Percentiles rank a stretch among this genome's conserved stretches.
Evolutionary conservation across 2,113 vertebrate species (phyloP).

Genomic region (Aleadryas rufinucha): DNA sequence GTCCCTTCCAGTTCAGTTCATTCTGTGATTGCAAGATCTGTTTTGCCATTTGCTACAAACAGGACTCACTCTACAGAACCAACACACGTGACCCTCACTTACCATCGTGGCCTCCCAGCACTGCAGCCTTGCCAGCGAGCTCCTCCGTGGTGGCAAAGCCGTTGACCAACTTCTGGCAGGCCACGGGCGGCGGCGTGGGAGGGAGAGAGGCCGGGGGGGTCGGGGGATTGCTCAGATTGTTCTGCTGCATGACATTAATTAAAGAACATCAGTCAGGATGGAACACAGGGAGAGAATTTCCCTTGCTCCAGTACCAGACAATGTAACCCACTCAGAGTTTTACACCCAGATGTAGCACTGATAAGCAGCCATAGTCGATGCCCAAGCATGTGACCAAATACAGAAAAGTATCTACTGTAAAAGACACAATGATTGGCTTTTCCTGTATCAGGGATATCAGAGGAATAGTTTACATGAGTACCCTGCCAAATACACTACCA

Average conservation of each 20-base stretch:
- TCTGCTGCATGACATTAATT: conserved; percentile 81
- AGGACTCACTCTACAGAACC: neutral
- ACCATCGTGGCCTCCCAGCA: conserved; percentile 83
- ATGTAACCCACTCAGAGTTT: neutral
- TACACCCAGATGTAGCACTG: neutral
- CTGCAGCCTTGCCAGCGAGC: conserved; percentile 84
- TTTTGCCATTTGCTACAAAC: neutral
- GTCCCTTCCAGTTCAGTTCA: neutral
- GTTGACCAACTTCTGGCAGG: conserved; percentile 91
- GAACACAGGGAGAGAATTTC: neutral
- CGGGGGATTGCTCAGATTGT: conserved; percentile 96
- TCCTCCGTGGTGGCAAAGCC: conserved; percentile 93
- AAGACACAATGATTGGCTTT: neutral
- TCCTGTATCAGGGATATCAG: neutral
- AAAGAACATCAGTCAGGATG: conserved; percentile 38
- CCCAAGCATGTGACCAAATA: neutral
- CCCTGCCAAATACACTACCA: neutral
- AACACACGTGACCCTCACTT: conserved; percentile 38
- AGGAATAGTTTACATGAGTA: neutral
- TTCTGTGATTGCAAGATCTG: neutral
- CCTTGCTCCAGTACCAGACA: neutral
- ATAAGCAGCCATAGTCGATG: neutral
- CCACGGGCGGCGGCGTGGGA: conserved; percentile 90
- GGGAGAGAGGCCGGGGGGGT: conserved; percentile 96
- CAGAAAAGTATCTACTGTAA: neutral